Evolutionary conservation across 1,140 invertebrate species (phyloP).

Genomic region (Brachionus koreanus): DNA sequence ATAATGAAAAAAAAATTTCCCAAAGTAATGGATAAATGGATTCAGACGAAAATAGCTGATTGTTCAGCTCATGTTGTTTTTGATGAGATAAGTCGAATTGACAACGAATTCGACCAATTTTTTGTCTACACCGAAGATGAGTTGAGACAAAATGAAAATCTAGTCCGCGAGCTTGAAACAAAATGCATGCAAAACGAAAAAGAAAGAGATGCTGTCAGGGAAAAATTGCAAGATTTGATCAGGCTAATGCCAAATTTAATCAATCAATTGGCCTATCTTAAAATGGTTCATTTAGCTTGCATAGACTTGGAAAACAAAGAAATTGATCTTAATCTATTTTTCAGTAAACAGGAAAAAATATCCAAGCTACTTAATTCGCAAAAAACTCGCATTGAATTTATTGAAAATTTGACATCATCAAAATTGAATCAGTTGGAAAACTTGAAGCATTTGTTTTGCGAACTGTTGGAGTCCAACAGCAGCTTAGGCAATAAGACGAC

Average conservation of each 20-base stretch:
- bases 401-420: neutral
- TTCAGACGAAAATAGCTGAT: neutral
- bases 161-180: neutral
- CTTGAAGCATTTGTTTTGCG: neutral
- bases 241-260: constrained; percentile 6
- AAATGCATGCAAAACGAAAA: neutral
- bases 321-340: constrained; percentile 5
- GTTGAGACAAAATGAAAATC: neutral
- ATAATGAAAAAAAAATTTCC: constrained; percentile 37
- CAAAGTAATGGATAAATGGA: constrained; percentile 27
- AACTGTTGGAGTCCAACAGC: neutral
- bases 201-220: neutral
- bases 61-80: neutral
- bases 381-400: neutral
- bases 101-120: constrained; percentile 30
- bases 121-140: constrained; percentile 12
- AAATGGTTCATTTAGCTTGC: constrained; percentile 27
- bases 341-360: constrained; percentile 23
- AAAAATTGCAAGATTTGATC: constrained; percentile 4
- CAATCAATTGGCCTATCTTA: constrained; percentile 8
- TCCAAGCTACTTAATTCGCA: neutral
- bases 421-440: constrained; percentile 25
- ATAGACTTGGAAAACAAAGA: constrained; percentile 19
- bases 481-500: neutral
- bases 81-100: neutral